A percentile compares a stretch with the other conserved stretches of the same genome.
These are phyloP conservation scores for Lepisosteus oculatus DNA, from an alignment of 2,113 vertebrate species.

Conservation along the genomic window DNA sequence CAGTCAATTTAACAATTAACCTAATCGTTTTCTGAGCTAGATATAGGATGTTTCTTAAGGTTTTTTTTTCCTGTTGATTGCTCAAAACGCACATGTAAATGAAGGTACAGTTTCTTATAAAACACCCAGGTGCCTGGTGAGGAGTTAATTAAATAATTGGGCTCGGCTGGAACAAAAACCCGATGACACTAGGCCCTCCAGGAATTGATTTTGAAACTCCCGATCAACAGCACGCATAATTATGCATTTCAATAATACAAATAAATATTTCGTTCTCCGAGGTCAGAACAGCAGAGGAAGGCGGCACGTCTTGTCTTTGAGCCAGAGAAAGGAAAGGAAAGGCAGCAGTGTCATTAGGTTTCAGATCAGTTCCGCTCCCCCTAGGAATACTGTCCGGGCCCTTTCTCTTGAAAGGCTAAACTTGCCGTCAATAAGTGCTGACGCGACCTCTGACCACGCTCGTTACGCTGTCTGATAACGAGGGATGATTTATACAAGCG, in stretches of 20 bases:
- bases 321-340: neutral
- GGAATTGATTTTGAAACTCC: constrained; percentile 18
- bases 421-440: constrained; percentile 28
- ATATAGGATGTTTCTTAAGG: too few species aligned
- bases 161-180: constrained; percentile 10
- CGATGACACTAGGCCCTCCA: constrained; percentile 12
- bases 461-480: constrained; percentile 33
- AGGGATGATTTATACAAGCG: constrained; percentile 34
- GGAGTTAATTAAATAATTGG: too few species aligned
- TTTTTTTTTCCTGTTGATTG: too few species aligned
- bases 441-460: constrained; percentile 27
- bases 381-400: neutral
- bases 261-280: too few species aligned
- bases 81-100: too few species aligned
- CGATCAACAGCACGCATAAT: neutral
- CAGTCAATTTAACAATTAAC: too few species aligned
- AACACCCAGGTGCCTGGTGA: too few species aligned
- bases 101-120: too few species aligned
- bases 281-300: neutral
- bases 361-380: neutral
- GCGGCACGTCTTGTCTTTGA: neutral
- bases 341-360: neutral
- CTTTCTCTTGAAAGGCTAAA: constrained; percentile 9
- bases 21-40: too few species aligned
- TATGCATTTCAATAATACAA: constrained; percentile 1